phyloP scores from a whole-genome alignment of 2,113 vertebrate genomes.

The Mobula birostris region DNA sequence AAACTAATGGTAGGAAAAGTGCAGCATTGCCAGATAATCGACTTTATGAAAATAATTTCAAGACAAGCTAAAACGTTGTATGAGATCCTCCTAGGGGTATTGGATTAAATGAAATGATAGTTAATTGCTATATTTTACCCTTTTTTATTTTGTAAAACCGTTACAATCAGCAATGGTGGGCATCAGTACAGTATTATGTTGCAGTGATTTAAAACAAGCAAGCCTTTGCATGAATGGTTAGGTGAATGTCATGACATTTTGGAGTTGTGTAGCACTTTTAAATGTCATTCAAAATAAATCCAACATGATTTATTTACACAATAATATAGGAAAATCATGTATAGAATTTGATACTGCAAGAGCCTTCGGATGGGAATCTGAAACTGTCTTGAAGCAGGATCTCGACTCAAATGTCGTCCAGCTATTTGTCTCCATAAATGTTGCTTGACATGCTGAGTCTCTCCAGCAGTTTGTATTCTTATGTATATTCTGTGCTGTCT shows the following conservation, averaged over 20 bases:
- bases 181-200: too few relatives aligned
- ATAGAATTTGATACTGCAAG: too few relatives aligned
- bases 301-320: not conserved
- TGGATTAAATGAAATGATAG: not conserved
- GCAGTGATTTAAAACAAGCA: too few relatives aligned
- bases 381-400: too few relatives aligned
- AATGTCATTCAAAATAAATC: not conserved
- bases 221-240: not conserved
- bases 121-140: not conserved
- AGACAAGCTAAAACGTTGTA: not conserved
- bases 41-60: not conserved
- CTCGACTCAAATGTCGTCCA: too few relatives aligned
- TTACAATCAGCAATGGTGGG: too few relatives aligned
- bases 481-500: not conserved
- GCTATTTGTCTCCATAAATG: too few relatives aligned
- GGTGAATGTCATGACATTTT: not conserved
- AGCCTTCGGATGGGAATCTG: too few relatives aligned
- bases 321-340: too few relatives aligned
- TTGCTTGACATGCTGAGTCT: too few relatives aligned
- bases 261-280: not conserved
- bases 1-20: not conserved
- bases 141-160: not conserved
- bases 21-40: not conserved
- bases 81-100: not conserved
- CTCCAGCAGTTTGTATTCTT: too few relatives aligned